phyloP scores from a whole-genome alignment of 2,797 vertebrate genomes.

The Pogoniulus pusillus region DNA sequence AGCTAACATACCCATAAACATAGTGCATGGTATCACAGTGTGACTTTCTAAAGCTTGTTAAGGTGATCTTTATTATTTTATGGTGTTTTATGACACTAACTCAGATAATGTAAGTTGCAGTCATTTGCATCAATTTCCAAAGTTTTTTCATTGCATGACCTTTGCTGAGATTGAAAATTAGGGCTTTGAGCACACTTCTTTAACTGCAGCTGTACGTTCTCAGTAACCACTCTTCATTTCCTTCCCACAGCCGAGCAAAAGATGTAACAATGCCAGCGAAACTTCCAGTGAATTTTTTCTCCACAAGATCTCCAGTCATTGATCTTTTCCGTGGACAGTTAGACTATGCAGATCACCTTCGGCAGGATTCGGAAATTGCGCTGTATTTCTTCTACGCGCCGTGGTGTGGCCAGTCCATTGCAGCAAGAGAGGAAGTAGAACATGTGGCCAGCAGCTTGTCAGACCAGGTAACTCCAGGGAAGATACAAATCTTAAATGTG shows the following conservation, averaged over 20 bases:
- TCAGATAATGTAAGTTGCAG: neutral
- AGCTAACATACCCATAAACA: neutral
- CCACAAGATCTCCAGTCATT: constrained; percentile 83
- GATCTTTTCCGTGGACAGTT: constrained; percentile 94
- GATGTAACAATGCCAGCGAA: constrained; percentile 88
- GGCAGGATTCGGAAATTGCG: constrained; percentile 85
- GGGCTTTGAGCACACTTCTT: neutral
- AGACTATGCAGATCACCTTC: constrained; percentile 88
- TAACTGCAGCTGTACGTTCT: neutral
- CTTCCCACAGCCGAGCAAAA: constrained; percentile 86
- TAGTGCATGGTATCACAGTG: neutral
- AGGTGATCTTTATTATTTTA: neutral
- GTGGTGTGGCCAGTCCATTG: constrained; percentile 95
- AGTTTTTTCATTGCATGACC: neutral
- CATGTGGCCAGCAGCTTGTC: constrained; percentile 86
- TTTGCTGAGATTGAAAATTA: neutral
- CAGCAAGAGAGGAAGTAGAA: constrained; percentile 86
- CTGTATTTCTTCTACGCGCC: constrained; percentile 94
- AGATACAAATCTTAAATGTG: rapidly evolving
- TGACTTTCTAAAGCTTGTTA: neutral
- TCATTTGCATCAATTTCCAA: neutral
- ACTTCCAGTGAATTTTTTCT: constrained; percentile 90
- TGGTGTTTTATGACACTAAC: neutral
- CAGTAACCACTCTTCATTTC: neutral
- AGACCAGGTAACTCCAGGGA: constrained; percentile 83